Base-by-base conservation (phyloP, 2,113 vertebrate species). In the Ascaphus truei region DNA sequence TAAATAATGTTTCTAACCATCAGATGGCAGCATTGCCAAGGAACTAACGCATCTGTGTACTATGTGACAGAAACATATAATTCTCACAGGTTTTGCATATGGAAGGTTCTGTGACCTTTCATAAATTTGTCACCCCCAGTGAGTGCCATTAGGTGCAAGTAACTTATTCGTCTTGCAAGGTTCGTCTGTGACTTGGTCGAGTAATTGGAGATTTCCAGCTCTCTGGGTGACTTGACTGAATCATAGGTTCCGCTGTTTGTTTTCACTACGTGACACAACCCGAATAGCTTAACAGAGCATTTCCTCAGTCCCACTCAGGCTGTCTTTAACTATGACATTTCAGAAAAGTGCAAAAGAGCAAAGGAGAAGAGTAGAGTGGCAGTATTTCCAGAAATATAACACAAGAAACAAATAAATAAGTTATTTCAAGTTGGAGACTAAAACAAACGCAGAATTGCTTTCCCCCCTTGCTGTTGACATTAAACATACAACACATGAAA, bases 21-120 rank as follows among this genome's bases (percentile, higher is more conserved):
- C 81, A 93, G 92, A 83, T 89, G 92, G 92, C 91, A 92, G 89
- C 85, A 88, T 89, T 83, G 86, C 56, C 88, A 77, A 81, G 79
- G 83, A 22, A 69, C 77, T 72, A 77, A 56, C 71, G 30, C 62
- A 55, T 18, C 50, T 25, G 4, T 41, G 0, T 23, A 30, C 60
- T 0, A 9, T 12, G 53, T 48, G 59, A 26, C 72, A 57, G 76
- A 75, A 53, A 72, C n/a, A 3, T 55, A 12, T 3, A 69, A 12
- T 41, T 74, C 59, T 57, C 3, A 1, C 53, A 62, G 68, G 71
- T 71, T 81, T 80, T 75, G 73, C 80, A 39, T 62, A 71, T 43
- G 81, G 80, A 82, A 80, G 84, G 84, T 81, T 84, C 86, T 80
- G 75, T 77, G 84, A 90, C 93, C 92, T 86, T 83, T 84, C 78